These are phyloP conservation scores for Hypsopygia costalis DNA, from an alignment of 2,888 invertebrate genomes.

Conservation along the genomic window DNA sequence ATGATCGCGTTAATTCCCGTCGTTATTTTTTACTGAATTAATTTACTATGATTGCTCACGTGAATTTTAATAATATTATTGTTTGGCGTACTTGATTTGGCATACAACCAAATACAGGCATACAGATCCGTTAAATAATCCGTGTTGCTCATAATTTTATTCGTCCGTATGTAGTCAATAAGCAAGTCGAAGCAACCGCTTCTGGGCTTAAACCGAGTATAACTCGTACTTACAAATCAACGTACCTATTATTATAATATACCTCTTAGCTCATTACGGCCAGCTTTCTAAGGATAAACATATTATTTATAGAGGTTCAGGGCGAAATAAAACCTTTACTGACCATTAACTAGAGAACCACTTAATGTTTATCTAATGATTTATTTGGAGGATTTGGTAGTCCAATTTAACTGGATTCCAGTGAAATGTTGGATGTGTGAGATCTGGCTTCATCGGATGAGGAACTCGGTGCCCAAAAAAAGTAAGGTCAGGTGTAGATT, in stretches of 20 bases:
- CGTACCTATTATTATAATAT: constrained; percentile 50
- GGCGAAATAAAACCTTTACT: constrained; percentile 25
- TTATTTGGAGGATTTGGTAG: constrained; percentile 21
- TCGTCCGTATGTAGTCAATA: constrained; percentile 24
- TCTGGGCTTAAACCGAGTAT: constrained; percentile 28
- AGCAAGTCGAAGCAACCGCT: constrained; percentile 30
- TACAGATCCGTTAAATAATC: too few relatives aligned
- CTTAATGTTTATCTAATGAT: constrained; percentile 36
- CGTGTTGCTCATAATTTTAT: too few relatives aligned
- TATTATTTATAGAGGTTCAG: constrained; percentile 52
- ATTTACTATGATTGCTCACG: too few relatives aligned
- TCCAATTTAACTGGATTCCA: background rate
- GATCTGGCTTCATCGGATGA: too few relatives aligned
- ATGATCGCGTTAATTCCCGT: too few relatives aligned
- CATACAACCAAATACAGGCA: too few relatives aligned
- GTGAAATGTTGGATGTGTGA: too few relatives aligned
- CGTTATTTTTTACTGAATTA: too few relatives aligned
- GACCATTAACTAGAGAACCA: constrained; percentile 36
- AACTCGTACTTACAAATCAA: constrained; percentile 58
- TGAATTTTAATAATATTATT: too few relatives aligned
- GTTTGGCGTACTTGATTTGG: too few relatives aligned
- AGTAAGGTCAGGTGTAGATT: too few relatives aligned
- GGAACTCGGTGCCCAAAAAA: too few relatives aligned
- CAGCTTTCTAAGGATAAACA: constrained; percentile 57
- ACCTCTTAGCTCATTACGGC: constrained; percentile 49